A percentile compares a stretch with the other conserved stretches of the same genome.
phyloP scores from a whole-genome alignment of 1,140 invertebrate genomes.

The Drosophila albomicans region DNA sequence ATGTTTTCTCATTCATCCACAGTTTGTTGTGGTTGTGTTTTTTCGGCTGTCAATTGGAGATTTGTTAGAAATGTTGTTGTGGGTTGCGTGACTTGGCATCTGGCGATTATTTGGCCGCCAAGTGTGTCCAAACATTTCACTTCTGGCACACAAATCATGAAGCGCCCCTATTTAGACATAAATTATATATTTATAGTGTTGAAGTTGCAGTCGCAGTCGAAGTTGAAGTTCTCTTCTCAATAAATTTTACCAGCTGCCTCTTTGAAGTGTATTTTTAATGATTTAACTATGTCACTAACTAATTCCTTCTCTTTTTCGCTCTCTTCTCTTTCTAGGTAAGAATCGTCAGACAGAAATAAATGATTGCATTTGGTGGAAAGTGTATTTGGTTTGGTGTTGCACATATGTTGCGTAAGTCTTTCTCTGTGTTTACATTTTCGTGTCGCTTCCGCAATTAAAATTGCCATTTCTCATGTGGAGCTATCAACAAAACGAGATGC shows the following conservation, averaged over 20 bases:
- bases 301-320: constrained; percentile 46
- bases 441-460: constrained; percentile 74
- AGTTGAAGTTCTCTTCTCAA: constrained; percentile 37
- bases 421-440: constrained; percentile 4
- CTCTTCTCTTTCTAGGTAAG: constrained; percentile 68
- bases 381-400: background rate
- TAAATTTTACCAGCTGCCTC: constrained; percentile 42
- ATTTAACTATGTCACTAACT: constrained; percentile 18
- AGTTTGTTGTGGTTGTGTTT: constrained; percentile 12
- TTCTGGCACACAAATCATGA: constrained; percentile 60
- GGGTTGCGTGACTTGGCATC: constrained; percentile 38
- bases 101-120: constrained; percentile 50
- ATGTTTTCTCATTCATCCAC: background rate
- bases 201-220: constrained; percentile 10
- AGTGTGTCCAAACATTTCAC: constrained; percentile 54
- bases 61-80: constrained; percentile 27
- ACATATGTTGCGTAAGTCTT: constrained; percentile 64
- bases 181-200: constrained; percentile 70
- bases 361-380: background rate
- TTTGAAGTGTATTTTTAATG: constrained; percentile 35
- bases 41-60: constrained; percentile 38
- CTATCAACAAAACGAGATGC: constrained; percentile 53
- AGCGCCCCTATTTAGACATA: constrained; percentile 63
- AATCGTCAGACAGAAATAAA: constrained; percentile 22
- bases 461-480: constrained; percentile 70